Evolutionary conservation across 2,113 vertebrate genomes (phyloP), one percentile per base, ranked within the genome.

Genomic region (Glaucidium brasilianum): DNA sequence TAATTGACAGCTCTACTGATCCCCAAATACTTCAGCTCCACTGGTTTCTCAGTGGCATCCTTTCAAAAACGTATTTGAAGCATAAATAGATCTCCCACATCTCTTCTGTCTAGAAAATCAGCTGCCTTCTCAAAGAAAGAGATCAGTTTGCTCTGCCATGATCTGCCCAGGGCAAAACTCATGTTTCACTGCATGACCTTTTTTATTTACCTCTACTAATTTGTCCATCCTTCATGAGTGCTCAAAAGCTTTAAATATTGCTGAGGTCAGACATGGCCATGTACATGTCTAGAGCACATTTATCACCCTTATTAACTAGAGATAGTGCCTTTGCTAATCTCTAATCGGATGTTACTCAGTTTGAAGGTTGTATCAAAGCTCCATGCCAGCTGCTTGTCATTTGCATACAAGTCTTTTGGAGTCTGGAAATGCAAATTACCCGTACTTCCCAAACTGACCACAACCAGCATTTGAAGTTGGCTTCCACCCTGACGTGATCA

Each of bases 211-310:
- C 34, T 87, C 69, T 60, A 23, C 47, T 87, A 74, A 96, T 93
- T 85, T 96, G 66, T 82, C 81, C 67, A n/a, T 90, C 66, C 53
- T 79, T 90, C 81, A 87, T 53, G 91, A 88, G 73, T 41, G 12
- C 35, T 88, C 81, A 85, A 85, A 93, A 91, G 45, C 84, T 87
- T 96, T 90, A 87, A 91, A 78, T 71, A 87, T 64, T 93, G 76
- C 66, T 85, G 77, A 95, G 91, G 73, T 89, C 69, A 91, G 80
- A 71, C 3, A 11, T 7, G 47, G 37, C 35, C 84, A 88, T 32
- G 66, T 56, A 50, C 58, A 37, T 56, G 53, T 39, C 52, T 45
- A 82, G 74, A 94, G 71, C 69, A 56, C 43, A 79, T 53, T 85
- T 72, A 87, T 49, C 4, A 8, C 25, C 27, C 45, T 87, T 67